Evolutionary conservation across 2,113 vertebrate genomes (phyloP), one percentile per base, ranked within the genome.

Genomic region (Laticauda colubrina): DNA sequence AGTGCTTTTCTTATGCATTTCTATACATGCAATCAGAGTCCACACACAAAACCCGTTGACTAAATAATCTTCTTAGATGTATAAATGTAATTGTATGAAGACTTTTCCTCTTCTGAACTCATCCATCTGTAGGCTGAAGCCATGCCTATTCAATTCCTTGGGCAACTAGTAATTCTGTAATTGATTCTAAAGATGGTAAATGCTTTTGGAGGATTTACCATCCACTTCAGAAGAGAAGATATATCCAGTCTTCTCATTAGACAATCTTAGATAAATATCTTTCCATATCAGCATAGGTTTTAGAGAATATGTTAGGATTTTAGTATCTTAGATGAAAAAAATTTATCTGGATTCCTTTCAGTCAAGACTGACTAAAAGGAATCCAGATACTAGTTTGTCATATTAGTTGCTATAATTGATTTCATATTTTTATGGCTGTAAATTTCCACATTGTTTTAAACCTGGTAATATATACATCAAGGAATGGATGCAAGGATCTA

Each of bases 1-100:
- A 97, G 95, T 91, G 88, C 94, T 91, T 91, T 69, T 1, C 81
- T 89, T 45, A 89, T 26, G 26, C 43, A 90, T 43, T 91, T 85
- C 2, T 81, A 39, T 11, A 39, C 21, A 54, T 81, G 34, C 2
- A 34, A 23, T 20, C n/a, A 55, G n/a, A n/a, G 48, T 29, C 53
- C 5, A 21, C 12, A 23, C 3, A 24, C 24, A 20, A 53, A 21
- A 34, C 51, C 43, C 7, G 0, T 69, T 51, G 59, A 5, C 7
- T 59, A 57, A 89, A 56, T 24, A 64, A 89, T 23, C 34, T 15
- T 18, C 11, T 43, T 39, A 64, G 43, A 14, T 51, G 85, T 61
- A 53, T 48, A 34, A 53, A 53, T 54, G 29, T 87, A 51, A 26
- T 24, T 87, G n/a, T 69, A 75, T 75, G n/a, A 18, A 39, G 2